Percentiles rank a stretch among this genome's conserved stretches.
These are phyloP conservation scores for Leptocoma aspasia DNA, from an alignment of 2,113 vertebrate species.

Conservation along the genomic window DNA sequence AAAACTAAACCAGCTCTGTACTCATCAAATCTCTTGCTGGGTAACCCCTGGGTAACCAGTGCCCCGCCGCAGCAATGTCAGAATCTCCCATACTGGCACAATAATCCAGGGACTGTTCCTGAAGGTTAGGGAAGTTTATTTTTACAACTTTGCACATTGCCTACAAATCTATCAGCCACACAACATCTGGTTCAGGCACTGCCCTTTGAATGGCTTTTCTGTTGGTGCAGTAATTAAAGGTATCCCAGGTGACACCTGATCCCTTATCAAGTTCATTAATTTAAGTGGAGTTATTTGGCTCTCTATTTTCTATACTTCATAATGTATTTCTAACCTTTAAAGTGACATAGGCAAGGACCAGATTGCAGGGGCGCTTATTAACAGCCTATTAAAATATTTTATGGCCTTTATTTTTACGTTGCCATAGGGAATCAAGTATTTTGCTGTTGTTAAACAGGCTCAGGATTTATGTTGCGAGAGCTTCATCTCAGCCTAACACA, in stretches of 20 bases:
- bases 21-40: not conserved
- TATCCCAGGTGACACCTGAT: slow-evolving; percentile 59
- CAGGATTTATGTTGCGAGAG: slow-evolving; percentile 53
- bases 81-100: not conserved
- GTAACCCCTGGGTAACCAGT: not conserved
- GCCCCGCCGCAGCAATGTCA: not conserved
- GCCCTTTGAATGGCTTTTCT: slow-evolving; percentile 58
- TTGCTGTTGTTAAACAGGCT: slow-evolving; percentile 28
- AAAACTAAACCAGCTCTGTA: not conserved
- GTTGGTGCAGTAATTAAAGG: slow-evolving; percentile 63
- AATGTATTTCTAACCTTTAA: slow-evolving; percentile 65
- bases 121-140: slow-evolving; percentile 47
- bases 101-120: slow-evolving; percentile 37
- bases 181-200: slow-evolving; percentile 40
- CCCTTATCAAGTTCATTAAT: slow-evolving; percentile 65
- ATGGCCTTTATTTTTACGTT: slow-evolving; percentile 43
- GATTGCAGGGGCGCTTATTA: slow-evolving; percentile 47
- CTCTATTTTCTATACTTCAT: slow-evolving; percentile 47
- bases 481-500: not conserved
- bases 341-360: slow-evolving; percentile 62
- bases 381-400: slow-evolving; percentile 67
- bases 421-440: slow-evolving; percentile 53
- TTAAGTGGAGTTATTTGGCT: slow-evolving; percentile 57
- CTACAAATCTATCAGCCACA: slow-evolving; percentile 47
- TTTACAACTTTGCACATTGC: slow-evolving; percentile 39